Evolutionary conservation across 2,113 vertebrate genomes (phyloP).

Genomic region (Phyllostomus discolor): DNA sequence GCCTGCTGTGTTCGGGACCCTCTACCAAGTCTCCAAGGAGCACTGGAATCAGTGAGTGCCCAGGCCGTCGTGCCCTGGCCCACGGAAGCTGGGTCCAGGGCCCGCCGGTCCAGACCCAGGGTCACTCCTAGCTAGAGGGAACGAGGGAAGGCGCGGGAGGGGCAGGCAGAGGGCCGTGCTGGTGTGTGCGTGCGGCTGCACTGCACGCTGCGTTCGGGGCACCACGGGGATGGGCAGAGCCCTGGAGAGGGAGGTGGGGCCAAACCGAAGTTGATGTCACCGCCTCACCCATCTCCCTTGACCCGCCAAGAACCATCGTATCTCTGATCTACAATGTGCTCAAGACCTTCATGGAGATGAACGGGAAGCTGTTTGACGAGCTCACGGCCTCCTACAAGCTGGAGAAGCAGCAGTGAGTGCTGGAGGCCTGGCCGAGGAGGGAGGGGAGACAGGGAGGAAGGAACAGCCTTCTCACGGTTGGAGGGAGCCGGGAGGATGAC

Average conservation of each 20-base stretch:
- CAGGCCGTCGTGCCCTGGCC: background rate
- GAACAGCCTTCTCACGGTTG: background rate
- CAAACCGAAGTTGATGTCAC: background rate
- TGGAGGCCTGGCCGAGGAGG: background rate
- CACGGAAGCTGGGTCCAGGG: background rate
- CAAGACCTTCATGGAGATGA: conserved; percentile 98
- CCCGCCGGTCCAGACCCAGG: background rate
- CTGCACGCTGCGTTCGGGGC: background rate
- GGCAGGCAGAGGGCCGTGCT: background rate
- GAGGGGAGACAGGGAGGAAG: background rate
- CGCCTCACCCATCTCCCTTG: background rate
- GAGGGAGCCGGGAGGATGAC: background rate
- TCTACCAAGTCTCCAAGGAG: conserved; percentile 95
- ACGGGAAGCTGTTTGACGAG: conserved; percentile 93
- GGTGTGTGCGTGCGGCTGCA: background rate
- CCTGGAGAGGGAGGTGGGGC: background rate
- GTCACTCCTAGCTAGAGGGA: background rate
- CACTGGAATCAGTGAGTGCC: conserved; percentile 94
- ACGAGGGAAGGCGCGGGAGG: no score
- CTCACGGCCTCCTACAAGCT: conserved; percentile 95
- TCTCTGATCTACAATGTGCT: conserved; percentile 96
- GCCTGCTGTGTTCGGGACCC: conserved; percentile 91
- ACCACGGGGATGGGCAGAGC: background rate
- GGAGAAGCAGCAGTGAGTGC: conserved; percentile 93
- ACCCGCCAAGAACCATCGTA: conserved; percentile 87